Percentiles rank a stretch among this genome's conserved stretches.
These are phyloP conservation scores for Stegophylla sp. DNA, from an alignment of 2,888 invertebrate genomes.

Conservation along the genomic window DNA sequence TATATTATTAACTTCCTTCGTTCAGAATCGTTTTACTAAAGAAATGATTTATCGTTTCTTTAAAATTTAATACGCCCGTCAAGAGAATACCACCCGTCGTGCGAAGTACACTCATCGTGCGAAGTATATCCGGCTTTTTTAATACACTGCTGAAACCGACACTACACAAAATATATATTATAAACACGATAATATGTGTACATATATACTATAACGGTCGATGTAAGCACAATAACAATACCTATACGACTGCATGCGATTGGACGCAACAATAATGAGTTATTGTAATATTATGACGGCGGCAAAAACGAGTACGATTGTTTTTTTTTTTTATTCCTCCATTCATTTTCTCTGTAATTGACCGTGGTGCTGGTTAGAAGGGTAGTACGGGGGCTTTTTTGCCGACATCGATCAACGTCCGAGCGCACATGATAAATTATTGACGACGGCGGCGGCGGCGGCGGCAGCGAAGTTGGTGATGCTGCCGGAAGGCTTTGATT, in stretches of 20 bases:
- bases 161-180: neutral
- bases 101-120: no score
- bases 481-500: constrained; percentile 55
- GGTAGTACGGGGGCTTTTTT: constrained; percentile 3
- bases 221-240: neutral
- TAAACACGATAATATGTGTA: neutral
- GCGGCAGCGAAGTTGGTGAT: no score
- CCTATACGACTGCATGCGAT: neutral
- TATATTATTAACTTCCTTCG: no score
- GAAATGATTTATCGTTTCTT: no score
- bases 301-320: neutral
- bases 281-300: neutral
- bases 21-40: no score
- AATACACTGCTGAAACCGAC: no score
- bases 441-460: neutral
- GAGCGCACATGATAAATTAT: constrained; percentile 26
- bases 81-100: no score
- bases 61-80: no score
- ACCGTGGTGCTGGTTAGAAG: no score
- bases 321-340: neutral
- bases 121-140: no score
- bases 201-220: neutral
- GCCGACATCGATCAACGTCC: constrained; percentile 31
- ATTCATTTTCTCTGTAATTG: neutral
- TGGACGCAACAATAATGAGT: no score